phyloP scores from a whole-genome alignment of 2,113 vertebrate species.

The Micromys minutus region DNA sequence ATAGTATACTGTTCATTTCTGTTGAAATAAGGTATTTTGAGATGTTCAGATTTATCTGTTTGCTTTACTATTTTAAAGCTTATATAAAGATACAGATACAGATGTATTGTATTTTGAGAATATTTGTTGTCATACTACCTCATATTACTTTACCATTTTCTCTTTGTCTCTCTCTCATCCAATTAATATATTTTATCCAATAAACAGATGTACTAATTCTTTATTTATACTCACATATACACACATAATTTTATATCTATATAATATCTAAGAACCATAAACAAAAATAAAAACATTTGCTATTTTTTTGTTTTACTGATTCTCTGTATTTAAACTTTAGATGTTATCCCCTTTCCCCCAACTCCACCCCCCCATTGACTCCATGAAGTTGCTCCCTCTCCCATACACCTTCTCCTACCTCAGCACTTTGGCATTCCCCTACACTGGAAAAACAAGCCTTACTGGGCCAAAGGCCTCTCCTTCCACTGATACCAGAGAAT shows the following conservation, averaged over 20 bases:
- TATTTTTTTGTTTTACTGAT: too few relatives aligned
- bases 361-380: too few relatives aligned
- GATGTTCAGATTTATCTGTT: background rate
- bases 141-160: background rate
- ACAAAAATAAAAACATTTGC: background rate
- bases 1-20: background rate
- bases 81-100: background rate
- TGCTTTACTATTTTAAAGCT: background rate
- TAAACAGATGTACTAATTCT: background rate
- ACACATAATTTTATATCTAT: background rate
- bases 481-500: too few relatives aligned
- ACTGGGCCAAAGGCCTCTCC: too few relatives aligned
- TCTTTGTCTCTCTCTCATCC: background rate
- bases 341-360: too few relatives aligned
- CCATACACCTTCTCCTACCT: too few relatives aligned
- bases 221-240: background rate
- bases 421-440: too few relatives aligned
- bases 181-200: background rate
- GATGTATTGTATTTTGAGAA: background rate
- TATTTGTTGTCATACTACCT: background rate
- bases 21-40: background rate
- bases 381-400: too few relatives aligned
- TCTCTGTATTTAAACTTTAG: too few relatives aligned
- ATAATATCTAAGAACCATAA: background rate
- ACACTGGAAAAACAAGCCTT: too few relatives aligned